A percentile compares a stretch with the other conserved stretches of the same genome.
Evolutionary conservation across 2,888 invertebrate genomes (phyloP).

Genomic region (Orthonevra nobilis): DNA sequence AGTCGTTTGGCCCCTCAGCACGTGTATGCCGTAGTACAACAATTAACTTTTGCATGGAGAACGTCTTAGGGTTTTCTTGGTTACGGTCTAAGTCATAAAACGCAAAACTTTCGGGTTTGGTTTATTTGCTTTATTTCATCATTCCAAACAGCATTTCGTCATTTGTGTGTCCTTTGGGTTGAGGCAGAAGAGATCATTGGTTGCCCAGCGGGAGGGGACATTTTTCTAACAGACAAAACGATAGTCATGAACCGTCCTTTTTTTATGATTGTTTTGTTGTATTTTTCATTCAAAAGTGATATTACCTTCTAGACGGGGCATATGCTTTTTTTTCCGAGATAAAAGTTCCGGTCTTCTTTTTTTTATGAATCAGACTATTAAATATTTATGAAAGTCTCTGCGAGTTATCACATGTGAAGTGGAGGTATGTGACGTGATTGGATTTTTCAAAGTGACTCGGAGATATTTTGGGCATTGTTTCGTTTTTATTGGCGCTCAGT

Average conservation of each 20-base stretch:
- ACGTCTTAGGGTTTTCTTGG: neutral
- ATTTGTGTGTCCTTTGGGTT: no score
- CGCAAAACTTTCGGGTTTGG: conserved; percentile 15
- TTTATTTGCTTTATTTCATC: conserved; percentile 13
- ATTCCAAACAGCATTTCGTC: no score
- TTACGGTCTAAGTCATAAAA: conserved; percentile 2
- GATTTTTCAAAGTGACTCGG: conserved; percentile 9
- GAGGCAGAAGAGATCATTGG: no score
- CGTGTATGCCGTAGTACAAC: neutral
- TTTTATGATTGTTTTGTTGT: neutral
- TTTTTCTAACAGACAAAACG: conserved; percentile 1
- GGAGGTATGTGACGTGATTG: conserved; percentile 32
- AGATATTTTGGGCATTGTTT: neutral
- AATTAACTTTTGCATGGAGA: neutral
- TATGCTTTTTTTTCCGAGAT: conserved; percentile 6
- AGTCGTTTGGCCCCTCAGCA: neutral
- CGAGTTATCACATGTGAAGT: conserved; percentile 32
- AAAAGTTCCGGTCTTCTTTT: neutral
- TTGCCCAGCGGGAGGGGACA: no score
- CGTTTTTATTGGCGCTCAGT: conserved; percentile 2
- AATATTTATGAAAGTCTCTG: conserved; percentile 21
- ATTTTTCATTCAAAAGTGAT: conserved; percentile 1
- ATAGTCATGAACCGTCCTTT: conserved; percentile 3
- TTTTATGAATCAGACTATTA: neutral
- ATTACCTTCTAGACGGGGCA: conserved; percentile 2